A percentile compares a stretch with the other conserved stretches of the same genome.
Evolutionary conservation across 2,113 vertebrate species (phyloP).

Genomic region (Muntiacus muntjak): DNA sequence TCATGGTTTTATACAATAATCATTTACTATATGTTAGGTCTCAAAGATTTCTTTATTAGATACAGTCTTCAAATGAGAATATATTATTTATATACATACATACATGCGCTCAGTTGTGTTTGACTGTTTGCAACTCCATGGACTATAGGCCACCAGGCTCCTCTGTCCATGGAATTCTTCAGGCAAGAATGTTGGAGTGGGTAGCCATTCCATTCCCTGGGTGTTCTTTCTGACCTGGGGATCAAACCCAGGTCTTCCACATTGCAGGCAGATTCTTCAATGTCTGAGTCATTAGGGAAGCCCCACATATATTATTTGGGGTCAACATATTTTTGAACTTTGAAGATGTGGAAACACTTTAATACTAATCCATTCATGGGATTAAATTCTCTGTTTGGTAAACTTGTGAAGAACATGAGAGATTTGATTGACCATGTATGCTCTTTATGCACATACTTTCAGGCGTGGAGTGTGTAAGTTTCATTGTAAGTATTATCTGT

Average conservation of each 20-base stretch:
- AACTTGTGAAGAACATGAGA: neutral
- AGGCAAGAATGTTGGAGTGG: neutral
- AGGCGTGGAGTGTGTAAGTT: neutral
- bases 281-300: neutral
- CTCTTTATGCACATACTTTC: neutral
- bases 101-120: neutral
- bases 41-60: neutral
- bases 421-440: no score
- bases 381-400: neutral
- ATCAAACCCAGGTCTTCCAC: neutral
- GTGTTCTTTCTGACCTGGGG: neutral
- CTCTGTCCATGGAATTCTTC: neutral
- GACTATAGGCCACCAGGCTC: neutral
- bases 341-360: neutral
- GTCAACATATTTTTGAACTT: neutral
- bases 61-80: neutral
- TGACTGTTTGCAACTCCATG: neutral
- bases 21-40: neutral
- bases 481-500: neutral
- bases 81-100: neutral
- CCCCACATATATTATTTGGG: neutral
- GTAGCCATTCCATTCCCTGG: fast-evolving
- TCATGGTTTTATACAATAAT: neutral
- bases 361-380: neutral
- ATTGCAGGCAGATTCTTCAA: neutral